A percentile compares a stretch with the other conserved stretches of the same genome.
phyloP scores from a whole-genome alignment of 1,140 invertebrate species.

The Micrasema longulum region DNA sequence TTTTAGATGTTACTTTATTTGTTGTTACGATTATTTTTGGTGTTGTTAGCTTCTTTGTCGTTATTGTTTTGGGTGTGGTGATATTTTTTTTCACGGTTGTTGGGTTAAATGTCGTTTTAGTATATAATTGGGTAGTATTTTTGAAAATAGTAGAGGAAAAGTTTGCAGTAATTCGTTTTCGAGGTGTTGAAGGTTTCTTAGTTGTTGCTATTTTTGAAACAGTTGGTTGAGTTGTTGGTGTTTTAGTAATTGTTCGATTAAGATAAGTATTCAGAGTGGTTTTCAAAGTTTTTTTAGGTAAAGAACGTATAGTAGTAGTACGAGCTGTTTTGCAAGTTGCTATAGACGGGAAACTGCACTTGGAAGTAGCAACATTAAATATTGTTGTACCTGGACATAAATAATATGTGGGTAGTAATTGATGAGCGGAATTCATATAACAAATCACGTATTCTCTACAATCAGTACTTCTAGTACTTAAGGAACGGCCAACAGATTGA shows the following conservation, averaged over 20 bases:
- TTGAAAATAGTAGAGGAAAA: not conserved
- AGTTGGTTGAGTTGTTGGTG: not conserved
- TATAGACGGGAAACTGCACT: slow-evolving; percentile 12
- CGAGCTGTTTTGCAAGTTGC: not conserved
- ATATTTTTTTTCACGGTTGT: not conserved
- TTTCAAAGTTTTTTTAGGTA: not conserved
- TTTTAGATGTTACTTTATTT: not conserved
- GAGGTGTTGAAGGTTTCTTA: not conserved
- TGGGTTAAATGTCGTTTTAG: not conserved
- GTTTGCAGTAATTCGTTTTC: not conserved
- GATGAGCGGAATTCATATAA: slow-evolving; percentile 1
- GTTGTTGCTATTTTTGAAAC: not conserved
- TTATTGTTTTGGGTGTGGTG: not conserved
- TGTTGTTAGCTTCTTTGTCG: not conserved
- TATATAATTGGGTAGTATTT: not conserved
- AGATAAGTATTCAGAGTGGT: not conserved
- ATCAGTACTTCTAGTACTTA: slow-evolving; percentile 16
- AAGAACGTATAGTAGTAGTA: not conserved
- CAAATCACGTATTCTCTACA: slow-evolving; percentile 43
- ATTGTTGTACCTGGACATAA: slow-evolving; percentile 19
- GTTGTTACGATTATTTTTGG: not conserved
- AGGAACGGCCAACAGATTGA: slow-evolving; percentile 48
- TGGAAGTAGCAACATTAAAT: slow-evolving; percentile 40
- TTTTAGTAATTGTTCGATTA: not conserved
- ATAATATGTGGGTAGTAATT: slow-evolving; percentile 7